Evolutionary conservation across 2,797 vertebrate species (phyloP).

Genomic region (Syngnathus rostellatus): DNA sequence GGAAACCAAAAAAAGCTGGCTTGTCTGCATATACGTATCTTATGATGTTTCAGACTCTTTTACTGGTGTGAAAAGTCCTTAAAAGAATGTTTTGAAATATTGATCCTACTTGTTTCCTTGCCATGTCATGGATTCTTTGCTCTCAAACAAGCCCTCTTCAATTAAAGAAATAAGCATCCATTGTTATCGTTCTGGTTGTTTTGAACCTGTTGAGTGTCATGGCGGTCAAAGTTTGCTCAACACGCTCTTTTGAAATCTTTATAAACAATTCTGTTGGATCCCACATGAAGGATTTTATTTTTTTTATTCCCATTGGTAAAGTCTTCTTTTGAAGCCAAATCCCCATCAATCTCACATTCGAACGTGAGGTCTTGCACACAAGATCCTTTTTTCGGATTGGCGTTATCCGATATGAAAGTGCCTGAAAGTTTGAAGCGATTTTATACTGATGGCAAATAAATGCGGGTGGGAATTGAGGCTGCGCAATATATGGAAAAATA

Average conservation of each 20-base stretch:
- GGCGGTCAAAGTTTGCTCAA: slow-evolving; percentile 10
- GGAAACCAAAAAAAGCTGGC: slow-evolving; percentile 25
- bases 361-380: slow-evolving; percentile 41
- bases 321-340: slow-evolving; percentile 48
- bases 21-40: slow-evolving; percentile 50
- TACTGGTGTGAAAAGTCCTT: slow-evolving; percentile 21
- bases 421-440: slow-evolving; percentile 56
- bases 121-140: slow-evolving; percentile 22
- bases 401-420: slow-evolving; percentile 69
- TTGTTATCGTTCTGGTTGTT: neutral
- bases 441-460: slow-evolving; percentile 47
- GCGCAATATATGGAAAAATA: no score
- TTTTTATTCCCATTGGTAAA: slow-evolving; percentile 22
- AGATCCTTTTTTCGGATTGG: slow-evolving; percentile 52
- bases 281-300: slow-evolving; percentile 15
- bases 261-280: slow-evolving; percentile 56
- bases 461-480: neutral
- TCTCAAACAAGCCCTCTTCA: neutral
- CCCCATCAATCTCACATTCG: slow-evolving; percentile 47
- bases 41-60: neutral
- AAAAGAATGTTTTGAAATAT: slow-evolving; percentile 40
- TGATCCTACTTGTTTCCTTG: slow-evolving; percentile 36
- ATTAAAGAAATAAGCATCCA: neutral
- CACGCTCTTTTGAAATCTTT: slow-evolving; percentile 13
- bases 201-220: neutral